Evolutionary conservation across 2,888 invertebrate genomes (phyloP).

Genomic region (Eugnorisma glareosa): DNA sequence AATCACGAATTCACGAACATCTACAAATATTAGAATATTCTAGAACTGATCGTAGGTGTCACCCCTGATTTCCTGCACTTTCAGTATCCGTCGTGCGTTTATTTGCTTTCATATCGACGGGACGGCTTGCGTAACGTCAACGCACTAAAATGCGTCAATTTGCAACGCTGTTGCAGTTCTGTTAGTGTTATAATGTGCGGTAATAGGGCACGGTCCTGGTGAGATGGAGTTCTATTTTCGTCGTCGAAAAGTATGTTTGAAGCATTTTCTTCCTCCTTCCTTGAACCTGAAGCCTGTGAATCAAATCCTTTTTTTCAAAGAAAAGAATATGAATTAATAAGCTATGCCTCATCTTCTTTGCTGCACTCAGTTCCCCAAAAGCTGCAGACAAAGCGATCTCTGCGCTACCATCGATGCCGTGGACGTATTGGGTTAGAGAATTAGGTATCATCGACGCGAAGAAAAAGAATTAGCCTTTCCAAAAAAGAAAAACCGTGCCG

Average conservation of each 20-base stretch:
- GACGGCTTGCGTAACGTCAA: conserved; percentile 72
- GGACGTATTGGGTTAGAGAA: not conserved
- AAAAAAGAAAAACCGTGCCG: not conserved
- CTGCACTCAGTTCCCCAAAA: not conserved
- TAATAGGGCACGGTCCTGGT: conserved; percentile 25
- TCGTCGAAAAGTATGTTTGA: not conserved
- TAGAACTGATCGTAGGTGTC: conserved; percentile 48
- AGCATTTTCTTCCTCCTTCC: not conserved
- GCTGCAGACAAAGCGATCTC: not conserved
- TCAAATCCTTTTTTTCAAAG: not conserved
- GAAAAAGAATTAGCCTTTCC: not conserved
- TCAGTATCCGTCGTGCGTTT: conserved; percentile 80
- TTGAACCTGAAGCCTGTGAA: not conserved
- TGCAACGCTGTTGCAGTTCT: conserved; percentile 58
- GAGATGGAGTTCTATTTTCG: not conserved
- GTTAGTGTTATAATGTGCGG: conserved; percentile 26
- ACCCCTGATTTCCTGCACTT: conserved; percentile 79
- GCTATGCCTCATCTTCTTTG: not conserved
- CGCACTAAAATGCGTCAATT: conserved; percentile 61
- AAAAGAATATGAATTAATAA: not conserved
- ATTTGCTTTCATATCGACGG: conserved; percentile 78
- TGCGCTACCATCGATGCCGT: not conserved
- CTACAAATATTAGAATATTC: conserved; percentile 11
- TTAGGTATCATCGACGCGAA: not conserved
- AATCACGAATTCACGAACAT: conserved; percentile 6